phyloP scores from a whole-genome alignment of 2,888 invertebrate species.

The Glyphotaelius pellucidus region DNA sequence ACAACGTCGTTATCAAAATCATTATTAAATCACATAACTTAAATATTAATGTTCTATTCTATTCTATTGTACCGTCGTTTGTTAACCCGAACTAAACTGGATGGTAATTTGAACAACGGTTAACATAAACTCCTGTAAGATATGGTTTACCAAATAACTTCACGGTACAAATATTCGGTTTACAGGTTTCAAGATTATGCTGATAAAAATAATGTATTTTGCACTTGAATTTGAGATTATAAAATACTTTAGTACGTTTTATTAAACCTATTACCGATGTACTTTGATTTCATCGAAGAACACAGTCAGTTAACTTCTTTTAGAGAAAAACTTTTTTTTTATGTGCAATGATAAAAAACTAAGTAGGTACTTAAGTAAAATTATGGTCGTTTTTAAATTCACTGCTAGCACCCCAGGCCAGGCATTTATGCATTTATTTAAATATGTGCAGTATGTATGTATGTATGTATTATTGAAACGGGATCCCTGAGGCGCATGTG shows the following conservation, averaged over 20 bases:
- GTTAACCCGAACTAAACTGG: neutral
- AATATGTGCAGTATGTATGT: neutral
- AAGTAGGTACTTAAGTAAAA: neutral
- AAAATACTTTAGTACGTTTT: neutral
- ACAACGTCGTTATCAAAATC: neutral
- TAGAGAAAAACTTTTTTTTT: too few relatives aligned
- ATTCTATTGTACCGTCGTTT: neutral
- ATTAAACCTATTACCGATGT: neutral
- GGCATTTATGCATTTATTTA: neutral
- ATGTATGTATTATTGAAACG: too few relatives aligned
- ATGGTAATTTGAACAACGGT: conserved; percentile 4
- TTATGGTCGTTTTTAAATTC: neutral
- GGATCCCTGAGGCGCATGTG: too few relatives aligned
- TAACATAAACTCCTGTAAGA: neutral
- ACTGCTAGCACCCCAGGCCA: neutral
- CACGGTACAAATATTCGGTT: conserved; percentile 34
- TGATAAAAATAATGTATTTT: conserved; percentile 1
- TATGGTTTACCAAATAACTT: conserved; percentile 27
- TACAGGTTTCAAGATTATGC: conserved; percentile 12
- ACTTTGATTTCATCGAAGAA: neutral
- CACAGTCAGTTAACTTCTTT: neutral
- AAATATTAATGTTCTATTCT: neutral
- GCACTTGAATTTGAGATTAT: neutral
- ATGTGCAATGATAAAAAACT: neutral
- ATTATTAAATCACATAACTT: neutral